Evolutionary conservation across 2,888 invertebrate genomes (phyloP), one percentile per base, ranked within the genome.

Genomic region (Yponomeuta malinellus): DNA sequence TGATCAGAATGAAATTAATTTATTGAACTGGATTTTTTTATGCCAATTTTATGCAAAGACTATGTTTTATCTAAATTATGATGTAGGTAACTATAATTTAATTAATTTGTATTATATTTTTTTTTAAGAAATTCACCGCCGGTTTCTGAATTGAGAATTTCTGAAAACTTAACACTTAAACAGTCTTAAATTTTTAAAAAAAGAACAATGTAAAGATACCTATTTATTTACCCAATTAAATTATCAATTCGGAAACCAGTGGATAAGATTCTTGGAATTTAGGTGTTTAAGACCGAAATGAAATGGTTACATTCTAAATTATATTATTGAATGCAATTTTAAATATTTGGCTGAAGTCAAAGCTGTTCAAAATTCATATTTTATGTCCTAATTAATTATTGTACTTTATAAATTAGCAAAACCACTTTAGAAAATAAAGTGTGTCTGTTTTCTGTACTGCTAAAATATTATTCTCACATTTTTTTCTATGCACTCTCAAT

Each of bases 51-150:
- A 65, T 65, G 65, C 65, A 23, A 71, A 71, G 70, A 63, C 23
- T 64, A 72, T 76, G 73, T 74, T 75, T 76, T 77, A 77, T 74
- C 75, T 74, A 74, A 80, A 76, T 79, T 71, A 65, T 65, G n/a
- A 64, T 65, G 31, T 59, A 59, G 12, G 52, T 59, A 59, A 59
- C 15, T 59, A 59, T 59, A 59, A 15, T 8, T 43, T 59, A 59
- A 12, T 59, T 59, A 59, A 59, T 59, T 59, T 59, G 52, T 59
- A 59, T 15, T 59, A 59, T 15, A 4, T 4, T 15, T 12, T 59
- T 59, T 59, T 59, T 59, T 15, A 59, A 15, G 52, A 12, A 8
- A 59, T 43, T 43, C 43, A 43, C 5, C 43, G 43, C 43, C 43
- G 43, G 43, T 43, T 43, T 43, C 8, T 43, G 43, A 43, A 8